Percentiles rank a stretch among this genome's conserved stretches.
phyloP scores from a whole-genome alignment of 2,797 vertebrate genomes.

The Microtus obscurus region DNA sequence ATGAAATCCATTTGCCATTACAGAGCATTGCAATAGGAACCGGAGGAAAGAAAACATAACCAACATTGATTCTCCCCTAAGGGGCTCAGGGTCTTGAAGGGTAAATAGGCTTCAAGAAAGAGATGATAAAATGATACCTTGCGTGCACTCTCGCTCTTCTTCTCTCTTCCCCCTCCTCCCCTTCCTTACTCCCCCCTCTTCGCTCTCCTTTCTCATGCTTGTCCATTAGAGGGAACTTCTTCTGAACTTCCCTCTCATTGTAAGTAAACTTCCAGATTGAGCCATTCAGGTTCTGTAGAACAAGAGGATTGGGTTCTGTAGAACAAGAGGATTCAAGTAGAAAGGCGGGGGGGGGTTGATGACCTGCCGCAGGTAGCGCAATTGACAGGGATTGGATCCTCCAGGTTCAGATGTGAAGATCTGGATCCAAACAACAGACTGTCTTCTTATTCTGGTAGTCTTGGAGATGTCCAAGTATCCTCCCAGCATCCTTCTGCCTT shows the following conservation, averaged over 20 bases:
- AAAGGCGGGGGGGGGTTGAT: background rate
- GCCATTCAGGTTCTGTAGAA: background rate
- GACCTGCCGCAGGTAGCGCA: fast-evolving
- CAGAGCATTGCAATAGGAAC: slow-evolving; percentile 46
- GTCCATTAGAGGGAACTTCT: background rate
- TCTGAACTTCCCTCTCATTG: background rate
- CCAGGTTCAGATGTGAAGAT: background rate
- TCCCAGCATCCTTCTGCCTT: background rate
- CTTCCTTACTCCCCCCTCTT: background rate
- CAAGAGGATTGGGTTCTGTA: background rate
- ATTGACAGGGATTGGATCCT: background rate
- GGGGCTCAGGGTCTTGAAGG: background rate
- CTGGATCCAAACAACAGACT: background rate
- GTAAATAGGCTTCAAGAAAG: slow-evolving; percentile 10
- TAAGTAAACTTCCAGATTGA: slow-evolving; percentile 27
- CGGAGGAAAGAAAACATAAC: slow-evolving; percentile 50
- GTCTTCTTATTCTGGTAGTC: background rate
- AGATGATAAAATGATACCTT: background rate
- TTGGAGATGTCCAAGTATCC: background rate
- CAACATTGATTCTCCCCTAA: slow-evolving; percentile 54
- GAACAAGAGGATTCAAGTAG: background rate
- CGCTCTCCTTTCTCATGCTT: background rate
- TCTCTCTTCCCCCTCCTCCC: fast-evolving
- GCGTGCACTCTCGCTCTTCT: background rate
- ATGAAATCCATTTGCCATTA: slow-evolving; percentile 59